Conservation (phyloP, 2,888 invertebrate genomes). For the Callinectes sapidus region DNA sequence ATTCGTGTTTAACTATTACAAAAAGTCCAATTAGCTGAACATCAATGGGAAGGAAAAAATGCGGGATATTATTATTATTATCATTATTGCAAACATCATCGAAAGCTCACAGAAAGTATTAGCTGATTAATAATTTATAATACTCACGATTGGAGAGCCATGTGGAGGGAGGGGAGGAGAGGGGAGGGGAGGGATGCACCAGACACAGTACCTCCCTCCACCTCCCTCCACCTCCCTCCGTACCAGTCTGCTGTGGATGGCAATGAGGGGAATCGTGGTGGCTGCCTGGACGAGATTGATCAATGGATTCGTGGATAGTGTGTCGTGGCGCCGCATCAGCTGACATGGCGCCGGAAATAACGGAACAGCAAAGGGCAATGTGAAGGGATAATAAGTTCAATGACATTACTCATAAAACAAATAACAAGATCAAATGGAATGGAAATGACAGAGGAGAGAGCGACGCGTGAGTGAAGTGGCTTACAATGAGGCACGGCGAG, state of each 20-base stretch:
- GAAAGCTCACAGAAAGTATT: conserved; percentile 8
- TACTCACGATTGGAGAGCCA: background rate
- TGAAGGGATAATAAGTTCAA: background rate
- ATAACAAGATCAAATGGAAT: background rate
- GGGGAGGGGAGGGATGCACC: background rate
- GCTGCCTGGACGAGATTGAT: background rate
- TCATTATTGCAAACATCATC: background rate
- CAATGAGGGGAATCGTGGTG: background rate
- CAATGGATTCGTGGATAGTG: background rate
- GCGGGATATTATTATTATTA: background rate
- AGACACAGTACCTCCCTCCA: background rate
- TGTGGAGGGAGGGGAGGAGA: background rate
- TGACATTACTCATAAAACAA: background rate
- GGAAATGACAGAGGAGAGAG: background rate
- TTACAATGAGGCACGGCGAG: no score
- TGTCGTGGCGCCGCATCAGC: background rate
- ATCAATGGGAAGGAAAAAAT: conserved; percentile 10
- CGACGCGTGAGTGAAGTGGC: no score
- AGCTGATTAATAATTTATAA: background rate
- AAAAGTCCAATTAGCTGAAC: background rate
- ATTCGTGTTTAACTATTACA: background rate
- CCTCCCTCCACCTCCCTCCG: background rate
- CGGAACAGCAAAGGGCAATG: background rate
- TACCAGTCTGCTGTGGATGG: background rate
- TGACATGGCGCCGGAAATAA: background rate